These are phyloP conservation scores for Sus scrofa DNA, from an alignment of 2,113 vertebrate genomes.

Conservation along the genomic window T2T-Sscrofa CM000824.6:161163501-161164000, in stretches of 20 bases:
- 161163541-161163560: neutral
- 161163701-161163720: neutral
- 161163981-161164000: neutral
- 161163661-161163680: constrained; percentile 41
- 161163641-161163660: neutral
- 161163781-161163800: neutral
- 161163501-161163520: neutral
- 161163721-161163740: neutral
- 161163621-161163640: neutral
- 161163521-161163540: constrained; percentile 1
- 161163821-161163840: too few relatives aligned
- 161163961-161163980: neutral
- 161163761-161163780: neutral
- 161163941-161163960: neutral
- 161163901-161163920: neutral
- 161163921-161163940: neutral
- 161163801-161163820: neutral
- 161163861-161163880: too few relatives aligned
- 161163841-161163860: too few relatives aligned
- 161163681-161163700: neutral
- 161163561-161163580: constrained; percentile 23
- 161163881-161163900: too few relatives aligned
- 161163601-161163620: neutral
- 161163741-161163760: neutral
- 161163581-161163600: neutral